Conservation (phyloP, 2,888 invertebrate genomes). For the Chrysotoxum bicinctum region DNA sequence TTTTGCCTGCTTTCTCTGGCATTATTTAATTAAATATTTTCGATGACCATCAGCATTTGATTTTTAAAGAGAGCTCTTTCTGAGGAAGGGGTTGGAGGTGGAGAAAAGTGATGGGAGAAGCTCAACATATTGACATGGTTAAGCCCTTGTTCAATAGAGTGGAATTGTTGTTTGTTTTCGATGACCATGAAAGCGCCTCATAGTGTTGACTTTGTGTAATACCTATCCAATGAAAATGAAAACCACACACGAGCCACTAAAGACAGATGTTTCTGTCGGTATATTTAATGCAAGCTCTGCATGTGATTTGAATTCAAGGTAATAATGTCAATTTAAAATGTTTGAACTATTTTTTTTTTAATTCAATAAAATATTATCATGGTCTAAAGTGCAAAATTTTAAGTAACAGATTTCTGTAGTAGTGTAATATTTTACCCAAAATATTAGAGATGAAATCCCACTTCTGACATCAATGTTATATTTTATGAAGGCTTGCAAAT, state of each 20-base stretch:
- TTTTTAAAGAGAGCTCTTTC: slow-evolving; percentile 1
- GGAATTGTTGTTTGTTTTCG: slow-evolving; percentile 4
- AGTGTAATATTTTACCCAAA: too few species aligned
- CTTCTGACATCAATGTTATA: too few species aligned
- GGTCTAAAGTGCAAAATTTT: too few species aligned
- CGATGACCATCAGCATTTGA: slow-evolving; percentile 52
- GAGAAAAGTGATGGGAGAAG: background rate
- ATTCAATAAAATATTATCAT: too few species aligned
- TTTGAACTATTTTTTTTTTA: too few species aligned
- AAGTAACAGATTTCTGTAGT: too few species aligned
- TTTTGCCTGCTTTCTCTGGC: slow-evolving; percentile 7
- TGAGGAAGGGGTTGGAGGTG: background rate
- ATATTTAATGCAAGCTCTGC: background rate
- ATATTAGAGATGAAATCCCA: too few species aligned
- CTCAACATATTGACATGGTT: background rate
- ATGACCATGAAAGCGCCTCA: background rate
- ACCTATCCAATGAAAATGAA: background rate
- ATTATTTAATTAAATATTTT: slow-evolving; percentile 70
- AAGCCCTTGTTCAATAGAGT: background rate
- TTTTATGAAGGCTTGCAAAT: too few species aligned
- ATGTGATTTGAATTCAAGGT: too few species aligned
- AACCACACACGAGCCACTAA: slow-evolving; percentile 3
- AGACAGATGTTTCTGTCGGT: background rate
- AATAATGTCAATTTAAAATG: too few species aligned
- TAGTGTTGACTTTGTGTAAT: slow-evolving; percentile 27